Evolutionary conservation across 2,797 vertebrate species (phyloP).

Genomic region (Urophycis tenuis): DNA sequence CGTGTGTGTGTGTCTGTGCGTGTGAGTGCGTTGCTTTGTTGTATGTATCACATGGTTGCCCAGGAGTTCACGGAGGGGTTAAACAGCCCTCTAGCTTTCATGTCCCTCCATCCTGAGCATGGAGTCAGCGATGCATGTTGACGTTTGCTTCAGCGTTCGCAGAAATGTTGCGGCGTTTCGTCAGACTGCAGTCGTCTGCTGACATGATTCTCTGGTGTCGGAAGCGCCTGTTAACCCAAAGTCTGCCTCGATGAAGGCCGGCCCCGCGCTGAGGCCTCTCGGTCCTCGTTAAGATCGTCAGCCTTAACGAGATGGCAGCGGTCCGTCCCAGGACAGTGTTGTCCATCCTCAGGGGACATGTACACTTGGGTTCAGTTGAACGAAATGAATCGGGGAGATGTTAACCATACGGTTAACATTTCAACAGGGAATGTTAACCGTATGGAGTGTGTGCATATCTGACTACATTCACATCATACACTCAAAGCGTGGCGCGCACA

Average conservation of each 20-base stretch:
- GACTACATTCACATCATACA: not conserved
- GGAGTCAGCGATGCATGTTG: not conserved
- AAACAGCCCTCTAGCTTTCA: no score
- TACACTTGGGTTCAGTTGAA: not conserved
- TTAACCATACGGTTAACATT: no score
- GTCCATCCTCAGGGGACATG: not conserved
- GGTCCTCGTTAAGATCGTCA: not conserved
- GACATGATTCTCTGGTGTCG: not conserved
- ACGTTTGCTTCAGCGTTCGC: not conserved
- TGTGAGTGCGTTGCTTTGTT: not conserved
- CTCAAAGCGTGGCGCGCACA: not conserved
- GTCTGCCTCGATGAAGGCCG: not conserved
- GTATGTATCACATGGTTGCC: not conserved
- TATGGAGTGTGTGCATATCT: not conserved
- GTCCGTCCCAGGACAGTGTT: not conserved
- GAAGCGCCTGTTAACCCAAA: not conserved
- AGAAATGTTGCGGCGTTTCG: not conserved
- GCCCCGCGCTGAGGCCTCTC: not conserved
- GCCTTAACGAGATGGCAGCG: not conserved
- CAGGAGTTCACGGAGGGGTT: no score
- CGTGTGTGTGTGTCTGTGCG: not conserved
- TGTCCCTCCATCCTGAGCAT: not conserved
- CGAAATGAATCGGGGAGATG: not conserved
- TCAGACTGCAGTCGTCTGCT: not conserved
- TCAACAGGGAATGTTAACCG: not conserved